phyloP scores from a whole-genome alignment of 2,797 vertebrate species.

The Sandelia bainsii region DNA sequence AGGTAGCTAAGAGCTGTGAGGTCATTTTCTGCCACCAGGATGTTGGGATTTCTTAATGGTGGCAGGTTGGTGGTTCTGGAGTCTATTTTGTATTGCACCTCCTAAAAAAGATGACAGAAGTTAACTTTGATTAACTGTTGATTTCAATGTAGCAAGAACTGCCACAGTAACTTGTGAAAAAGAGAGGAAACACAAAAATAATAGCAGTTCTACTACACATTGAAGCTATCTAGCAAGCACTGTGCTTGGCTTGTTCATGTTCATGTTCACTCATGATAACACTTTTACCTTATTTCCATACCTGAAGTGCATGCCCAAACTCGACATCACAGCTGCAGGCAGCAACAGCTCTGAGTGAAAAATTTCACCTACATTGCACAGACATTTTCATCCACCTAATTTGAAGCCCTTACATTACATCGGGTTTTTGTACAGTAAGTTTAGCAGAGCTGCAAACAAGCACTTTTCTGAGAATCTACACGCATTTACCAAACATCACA shows the following conservation, averaged over 20 bases:
- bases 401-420: neutral
- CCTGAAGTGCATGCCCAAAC: slow-evolving; percentile 71
- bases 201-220: neutral
- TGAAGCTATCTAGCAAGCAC: slow-evolving; percentile 13
- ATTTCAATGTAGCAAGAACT: neutral
- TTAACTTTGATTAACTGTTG: neutral
- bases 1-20: slow-evolving; percentile 97
- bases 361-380: neutral
- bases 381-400: slow-evolving; percentile 3
- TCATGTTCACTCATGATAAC: slow-evolving; percentile 63
- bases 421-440: neutral
- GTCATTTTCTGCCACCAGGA: slow-evolving; percentile 97
- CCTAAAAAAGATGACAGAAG: slow-evolving; percentile 80
- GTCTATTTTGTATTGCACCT: slow-evolving; percentile 88
- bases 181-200: neutral
- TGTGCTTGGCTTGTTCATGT: slow-evolving; percentile 36
- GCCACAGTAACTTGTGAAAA: neutral
- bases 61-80: slow-evolving; percentile 86
- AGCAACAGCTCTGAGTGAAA: slow-evolving; percentile 45
- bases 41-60: slow-evolving; percentile 93
- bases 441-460: neutral
- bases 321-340: slow-evolving; percentile 60
- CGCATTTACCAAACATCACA: slow-evolving; percentile 36
- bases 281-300: slow-evolving; percentile 63
- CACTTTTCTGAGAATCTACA: neutral